Evolutionary conservation across 2,888 invertebrate species (phyloP), one percentile per base, ranked within the genome.

Genomic region (Ashinkailepas kermadecensis): DNA sequence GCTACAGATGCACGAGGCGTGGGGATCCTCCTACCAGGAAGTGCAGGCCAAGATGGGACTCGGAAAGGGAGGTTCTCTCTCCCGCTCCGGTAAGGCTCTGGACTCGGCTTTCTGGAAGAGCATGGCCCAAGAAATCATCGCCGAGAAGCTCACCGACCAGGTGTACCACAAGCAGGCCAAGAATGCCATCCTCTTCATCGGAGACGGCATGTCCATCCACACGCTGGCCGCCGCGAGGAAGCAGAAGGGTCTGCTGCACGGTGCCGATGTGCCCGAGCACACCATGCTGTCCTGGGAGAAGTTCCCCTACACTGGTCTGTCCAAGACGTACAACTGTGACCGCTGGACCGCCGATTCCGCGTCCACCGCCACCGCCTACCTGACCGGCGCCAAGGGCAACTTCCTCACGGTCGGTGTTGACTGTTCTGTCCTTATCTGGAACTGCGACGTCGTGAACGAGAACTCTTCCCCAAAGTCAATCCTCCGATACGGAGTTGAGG

Each of bases 381-480:
- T 39, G 23, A 70, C 70, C 25, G 25, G 23, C 10, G 70, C 70
- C 70, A 23, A 23, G 70, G 23, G 25, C 70, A 39, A 39, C 39
- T 39, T 70, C 25, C 70, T 70, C 2, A 70, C 70, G 70, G 70
- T 70, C 70, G 70, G 70, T 70, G 70, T 70, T 23, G 70, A 70
- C 70, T 70, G 70, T 25, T 25, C 25, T 23, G 70, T 70, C 25
- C 23, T 39, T 1, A 70, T 70, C 70, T 70, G 70, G 70, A 39
- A 70, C 70, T 70, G 70, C 15, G 70, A 70, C n/a, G 70, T 23
- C n/a, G 70, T 70, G 21, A 70, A 70, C 70, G 70, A 70, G 25
- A 23, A n/a, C 70, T 25, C 70, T 12, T 70, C 70, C 23, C 70
- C 70, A 2, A 70, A 70, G 13, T 70, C 70, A 10, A 70, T 70